Conservation (phyloP, 1,140 invertebrate species). For the Caerostris darwini region DNA sequence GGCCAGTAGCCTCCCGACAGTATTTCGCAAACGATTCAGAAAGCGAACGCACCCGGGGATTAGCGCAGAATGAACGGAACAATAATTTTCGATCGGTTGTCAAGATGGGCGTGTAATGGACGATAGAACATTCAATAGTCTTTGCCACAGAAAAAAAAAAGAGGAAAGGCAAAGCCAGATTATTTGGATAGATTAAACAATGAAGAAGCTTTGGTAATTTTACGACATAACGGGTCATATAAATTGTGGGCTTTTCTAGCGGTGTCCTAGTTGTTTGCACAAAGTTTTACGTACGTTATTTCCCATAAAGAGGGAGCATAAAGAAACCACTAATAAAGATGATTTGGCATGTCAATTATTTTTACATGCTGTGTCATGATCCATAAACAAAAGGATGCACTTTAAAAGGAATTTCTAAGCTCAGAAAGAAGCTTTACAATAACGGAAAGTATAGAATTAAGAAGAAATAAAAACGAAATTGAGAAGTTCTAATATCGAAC, state of each 20-base stretch:
- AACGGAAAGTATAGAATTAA: background rate
- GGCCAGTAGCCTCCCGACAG: conserved; percentile 64
- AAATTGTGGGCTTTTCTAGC: conserved; percentile 1
- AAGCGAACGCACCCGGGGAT: conserved; percentile 22
- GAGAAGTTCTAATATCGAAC: background rate
- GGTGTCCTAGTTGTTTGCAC: background rate
- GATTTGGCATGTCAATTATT: conserved; percentile 57
- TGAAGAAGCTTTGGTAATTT: conserved; percentile 3
- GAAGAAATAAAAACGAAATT: background rate
- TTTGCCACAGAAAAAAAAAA: background rate
- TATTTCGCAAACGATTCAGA: conserved; percentile 1
- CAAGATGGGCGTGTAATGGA: conserved; percentile 49
- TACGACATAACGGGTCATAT: conserved; percentile 9
- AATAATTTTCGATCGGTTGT: conserved; percentile 52
- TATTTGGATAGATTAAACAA: conserved; percentile 30
- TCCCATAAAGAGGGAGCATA: background rate
- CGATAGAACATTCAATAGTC: conserved; percentile 4
- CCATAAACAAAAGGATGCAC: background rate
- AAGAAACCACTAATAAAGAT: conserved; percentile 39
- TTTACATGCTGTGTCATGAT: conserved; percentile 24
- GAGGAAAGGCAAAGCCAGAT: background rate
- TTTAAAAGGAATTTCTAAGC: background rate
- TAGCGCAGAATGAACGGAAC: conserved; percentile 26
- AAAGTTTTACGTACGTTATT: background rate
- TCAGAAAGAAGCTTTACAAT: background rate